Evolutionary conservation across 2,113 vertebrate species (phyloP).

Genomic region (Pungitius pungitius): DNA sequence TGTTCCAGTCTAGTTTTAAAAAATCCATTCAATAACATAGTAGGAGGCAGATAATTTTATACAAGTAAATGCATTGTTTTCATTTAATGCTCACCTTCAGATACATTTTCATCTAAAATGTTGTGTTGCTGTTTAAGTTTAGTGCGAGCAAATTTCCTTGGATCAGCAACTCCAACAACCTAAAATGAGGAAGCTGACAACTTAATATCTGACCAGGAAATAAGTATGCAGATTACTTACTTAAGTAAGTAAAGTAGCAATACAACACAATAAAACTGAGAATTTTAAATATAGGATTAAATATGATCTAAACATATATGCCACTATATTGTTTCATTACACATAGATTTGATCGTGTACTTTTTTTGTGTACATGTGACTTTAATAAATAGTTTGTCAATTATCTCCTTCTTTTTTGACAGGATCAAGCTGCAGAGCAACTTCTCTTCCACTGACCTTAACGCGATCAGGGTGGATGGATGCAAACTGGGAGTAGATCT

Average conservation of each 20-base stretch:
- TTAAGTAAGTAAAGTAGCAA: not conserved
- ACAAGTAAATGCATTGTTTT: not conserved
- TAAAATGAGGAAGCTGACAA: constrained; percentile 30
- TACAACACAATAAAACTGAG: too few relatives aligned
- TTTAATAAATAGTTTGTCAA: not conserved
- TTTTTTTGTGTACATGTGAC: not conserved
- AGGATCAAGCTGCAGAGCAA: not conserved
- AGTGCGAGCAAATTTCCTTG: constrained; percentile 77
- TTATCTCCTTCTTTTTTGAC: not conserved
- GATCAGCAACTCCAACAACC: constrained; percentile 85
- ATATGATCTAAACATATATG: not conserved
- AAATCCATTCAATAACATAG: not conserved
- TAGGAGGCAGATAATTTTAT: not conserved
- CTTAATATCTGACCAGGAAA: not conserved
- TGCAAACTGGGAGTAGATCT: constrained; percentile 75
- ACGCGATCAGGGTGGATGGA: constrained; percentile 75
- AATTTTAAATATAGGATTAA: too few relatives aligned
- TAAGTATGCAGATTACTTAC: not conserved
- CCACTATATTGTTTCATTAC: not conserved
- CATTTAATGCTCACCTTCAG: constrained; percentile 69
- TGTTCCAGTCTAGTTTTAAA: constrained; percentile 78
- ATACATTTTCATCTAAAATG: constrained; percentile 76
- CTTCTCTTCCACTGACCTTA: constrained; percentile 63
- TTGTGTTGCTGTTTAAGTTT: constrained; percentile 74
- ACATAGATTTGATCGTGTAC: not conserved